Evolutionary conservation across 2,888 invertebrate genomes (phyloP).

Genomic region (Spilosoma lubricipeda): DNA sequence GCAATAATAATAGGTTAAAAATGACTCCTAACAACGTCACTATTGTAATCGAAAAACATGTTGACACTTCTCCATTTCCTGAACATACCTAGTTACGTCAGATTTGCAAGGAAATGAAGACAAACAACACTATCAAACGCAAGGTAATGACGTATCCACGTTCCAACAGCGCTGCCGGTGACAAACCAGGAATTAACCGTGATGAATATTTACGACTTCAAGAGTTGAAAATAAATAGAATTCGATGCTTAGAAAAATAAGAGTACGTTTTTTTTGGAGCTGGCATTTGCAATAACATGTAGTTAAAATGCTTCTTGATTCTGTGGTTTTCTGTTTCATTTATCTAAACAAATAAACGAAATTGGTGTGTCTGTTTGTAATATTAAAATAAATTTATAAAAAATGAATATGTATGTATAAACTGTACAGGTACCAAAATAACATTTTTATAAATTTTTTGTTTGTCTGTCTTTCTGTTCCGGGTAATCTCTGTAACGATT

Average conservation of each 20-base stretch:
- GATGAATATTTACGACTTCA: slow-evolving; percentile 42
- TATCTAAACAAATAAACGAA: no score
- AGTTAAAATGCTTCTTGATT: background rate
- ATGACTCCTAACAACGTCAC: background rate
- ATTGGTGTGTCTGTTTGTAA: no score
- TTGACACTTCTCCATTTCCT: background rate
- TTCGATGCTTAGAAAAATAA: slow-evolving; percentile 24
- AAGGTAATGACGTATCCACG: slow-evolving; percentile 32
- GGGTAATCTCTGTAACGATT: no score
- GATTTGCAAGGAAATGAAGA: background rate
- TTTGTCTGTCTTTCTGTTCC: no score
- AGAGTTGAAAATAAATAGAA: slow-evolving; percentile 28
- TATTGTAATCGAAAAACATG: background rate
- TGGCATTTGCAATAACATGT: slow-evolving; percentile 20
- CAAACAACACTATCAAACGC: slow-evolving; percentile 35
- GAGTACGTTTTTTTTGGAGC: slow-evolving; percentile 22
- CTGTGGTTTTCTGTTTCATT: background rate
- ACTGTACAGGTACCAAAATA: no score
- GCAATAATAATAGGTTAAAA: background rate
- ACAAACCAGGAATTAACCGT: slow-evolving; percentile 53
- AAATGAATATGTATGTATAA: no score
- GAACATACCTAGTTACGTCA: background rate
- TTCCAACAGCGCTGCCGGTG: slow-evolving; percentile 35
- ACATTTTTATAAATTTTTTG: no score
- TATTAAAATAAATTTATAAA: no score